Evolutionary conservation across 35 echinoderm and acorn worm species (phyloP).

Genomic region (Lytechinus pictus): DNA sequence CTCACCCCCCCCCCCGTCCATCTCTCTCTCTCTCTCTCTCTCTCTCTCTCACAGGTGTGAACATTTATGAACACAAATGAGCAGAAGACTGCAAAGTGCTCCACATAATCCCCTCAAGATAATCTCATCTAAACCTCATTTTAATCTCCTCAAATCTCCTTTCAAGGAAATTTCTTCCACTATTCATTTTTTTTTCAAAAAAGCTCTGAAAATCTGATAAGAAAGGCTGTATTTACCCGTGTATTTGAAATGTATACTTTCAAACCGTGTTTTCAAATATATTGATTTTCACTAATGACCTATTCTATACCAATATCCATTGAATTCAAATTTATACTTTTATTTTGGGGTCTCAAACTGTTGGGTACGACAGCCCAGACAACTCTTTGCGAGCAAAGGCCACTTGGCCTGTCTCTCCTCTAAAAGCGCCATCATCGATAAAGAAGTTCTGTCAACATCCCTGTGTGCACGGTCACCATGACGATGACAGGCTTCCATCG

Average conservation of each 20-base stretch:
- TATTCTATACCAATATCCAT: not conserved
- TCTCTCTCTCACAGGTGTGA: not conserved
- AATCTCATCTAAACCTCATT: not conserved
- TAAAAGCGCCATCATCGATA: not conserved
- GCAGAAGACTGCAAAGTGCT: not conserved
- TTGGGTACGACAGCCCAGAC: not conserved
- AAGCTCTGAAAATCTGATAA: too few relatives aligned
- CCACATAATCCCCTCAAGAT: not conserved
- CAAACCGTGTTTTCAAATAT: too few relatives aligned
- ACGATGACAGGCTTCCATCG: not conserved
- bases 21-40: not conserved
- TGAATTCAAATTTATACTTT: not conserved
- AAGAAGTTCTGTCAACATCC: slow-evolving; percentile 10
- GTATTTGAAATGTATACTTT: too few relatives aligned
- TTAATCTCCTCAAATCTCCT: not conserved
- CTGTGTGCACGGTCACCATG: not conserved
- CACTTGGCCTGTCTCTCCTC: not conserved
- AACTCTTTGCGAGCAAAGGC: not conserved
- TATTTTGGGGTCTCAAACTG: not conserved
- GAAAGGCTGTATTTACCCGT: too few relatives aligned
- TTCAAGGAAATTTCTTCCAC: not conserved
- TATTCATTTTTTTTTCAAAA: too few relatives aligned
- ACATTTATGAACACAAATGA: not conserved
- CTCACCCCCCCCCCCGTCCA: not conserved
- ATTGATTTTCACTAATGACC: not conserved